Evolutionary conservation across 2,888 invertebrate genomes (phyloP), one percentile per base, ranked within the genome.

Genomic region (Dorcus hopei): DNA sequence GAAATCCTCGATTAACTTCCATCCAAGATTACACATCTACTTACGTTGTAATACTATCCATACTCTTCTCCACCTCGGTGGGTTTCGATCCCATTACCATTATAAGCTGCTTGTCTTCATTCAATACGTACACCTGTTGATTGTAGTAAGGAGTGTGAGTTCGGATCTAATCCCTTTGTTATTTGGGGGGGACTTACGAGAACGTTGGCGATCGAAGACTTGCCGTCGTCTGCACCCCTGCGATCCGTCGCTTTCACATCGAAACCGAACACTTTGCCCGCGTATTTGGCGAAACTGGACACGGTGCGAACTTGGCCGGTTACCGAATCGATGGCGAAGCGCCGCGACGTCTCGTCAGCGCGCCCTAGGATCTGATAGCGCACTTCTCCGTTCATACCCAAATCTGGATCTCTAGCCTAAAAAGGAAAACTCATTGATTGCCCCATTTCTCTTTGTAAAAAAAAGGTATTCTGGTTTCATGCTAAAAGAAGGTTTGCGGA

Each of bases 181-280:
- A 19, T 16, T 38, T n/a, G 9, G 14, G 9, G 19, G 41, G 48
- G 26, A 85, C 88, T 86, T 76, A 91, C 93, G 75, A 93, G 91
- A 58, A 93, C 91, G 74, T 92, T 93, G 52, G 90, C 89, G 64
- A 93, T 92, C 49, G 91, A 87, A 7, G 92, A 92, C 60, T 86
- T 86, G 1, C 93, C 93, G 70, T 90, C 89, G 70, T 91, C 90
- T 45, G 89, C 89, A 1, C 93, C 93, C 23, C 83, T 81, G 57
- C 87, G 84, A 74, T 94, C 93, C 0, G 91, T 92, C 8, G 93
- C 94, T 77, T 92, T 92, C 8, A 93, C 91, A 77, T 93, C 93
- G 70, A 93, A 93, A 0, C 92, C 91, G 71, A 88, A 92, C 43
- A 93, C 89, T 63, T 86, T 83, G 0, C 91, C 91, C 14, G 87